Evolutionary conservation across 2,797 vertebrate species (phyloP).

Genomic region (Sebastes alutus): DNA sequence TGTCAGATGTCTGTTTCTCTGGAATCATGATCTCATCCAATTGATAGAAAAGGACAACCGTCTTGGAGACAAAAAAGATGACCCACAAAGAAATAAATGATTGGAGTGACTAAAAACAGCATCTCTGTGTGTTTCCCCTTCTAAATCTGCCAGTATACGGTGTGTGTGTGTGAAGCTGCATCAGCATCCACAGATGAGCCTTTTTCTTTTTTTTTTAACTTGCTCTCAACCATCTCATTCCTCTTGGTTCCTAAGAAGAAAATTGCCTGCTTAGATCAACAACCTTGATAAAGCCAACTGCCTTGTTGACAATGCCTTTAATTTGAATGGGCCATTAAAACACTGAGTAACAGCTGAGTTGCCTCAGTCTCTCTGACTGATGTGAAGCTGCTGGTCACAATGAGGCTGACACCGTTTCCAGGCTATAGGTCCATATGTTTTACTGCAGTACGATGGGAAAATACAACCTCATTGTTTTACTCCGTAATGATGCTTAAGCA

Average conservation of each 20-base stretch:
- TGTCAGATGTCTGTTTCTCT: constrained; percentile 24
- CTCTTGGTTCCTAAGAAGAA: constrained; percentile 22
- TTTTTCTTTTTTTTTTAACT: not conserved
- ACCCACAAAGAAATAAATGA: constrained; percentile 29
- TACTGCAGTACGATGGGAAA: not conserved
- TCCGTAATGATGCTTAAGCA: no score
- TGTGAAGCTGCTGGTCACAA: constrained; percentile 10
- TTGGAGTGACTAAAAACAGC: not conserved
- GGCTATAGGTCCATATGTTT: not conserved
- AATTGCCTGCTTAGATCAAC: constrained; percentile 38
- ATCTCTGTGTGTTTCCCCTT: not conserved
- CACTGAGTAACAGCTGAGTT: not conserved
- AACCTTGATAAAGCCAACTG: constrained; percentile 33
- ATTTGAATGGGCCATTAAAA: constrained; percentile 51
- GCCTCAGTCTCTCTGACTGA: constrained; percentile 14
- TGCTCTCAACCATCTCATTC: constrained; percentile 1
- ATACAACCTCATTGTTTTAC: not conserved
- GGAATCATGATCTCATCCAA: constrained; percentile 27
- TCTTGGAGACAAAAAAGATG: constrained; percentile 9
- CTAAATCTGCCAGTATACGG: not conserved
- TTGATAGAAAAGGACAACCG: not conserved
- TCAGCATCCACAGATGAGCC: not conserved
- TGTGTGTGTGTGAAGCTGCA: not conserved
- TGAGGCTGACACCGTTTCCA: not conserved
- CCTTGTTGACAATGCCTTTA: constrained; percentile 43